A percentile compares a stretch with the other conserved stretches of the same genome.
Evolutionary conservation across 2,888 invertebrate species (phyloP).

Genomic region (Scaptodrosophila latifasciaeformis): DNA sequence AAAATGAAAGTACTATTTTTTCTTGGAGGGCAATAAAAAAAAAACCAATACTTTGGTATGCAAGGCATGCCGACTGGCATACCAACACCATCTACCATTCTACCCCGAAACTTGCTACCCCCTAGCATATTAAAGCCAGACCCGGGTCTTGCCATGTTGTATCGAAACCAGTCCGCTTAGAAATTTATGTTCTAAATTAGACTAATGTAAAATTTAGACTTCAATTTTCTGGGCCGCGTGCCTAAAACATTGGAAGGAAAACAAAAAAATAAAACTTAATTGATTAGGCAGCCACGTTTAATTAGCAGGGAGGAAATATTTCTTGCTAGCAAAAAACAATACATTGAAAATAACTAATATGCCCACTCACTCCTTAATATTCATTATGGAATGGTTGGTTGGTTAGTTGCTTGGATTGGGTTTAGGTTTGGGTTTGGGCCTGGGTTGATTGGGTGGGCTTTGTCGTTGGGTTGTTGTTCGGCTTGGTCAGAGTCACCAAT

Average conservation of each 20-base stretch:
- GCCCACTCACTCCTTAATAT: no score
- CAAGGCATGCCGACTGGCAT: no score
- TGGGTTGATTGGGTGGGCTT: conserved; percentile 14
- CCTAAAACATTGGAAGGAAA: conserved; percentile 24
- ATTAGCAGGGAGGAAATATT: conserved; percentile 40
- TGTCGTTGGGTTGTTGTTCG: no score
- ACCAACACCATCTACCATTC: no score
- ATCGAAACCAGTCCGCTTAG: conserved; percentile 29
- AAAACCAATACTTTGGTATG: no score
- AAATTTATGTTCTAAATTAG: conserved; percentile 71
- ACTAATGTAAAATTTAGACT: conserved; percentile 65
- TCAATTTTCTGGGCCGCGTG: conserved; percentile 14
- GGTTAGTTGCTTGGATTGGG: conserved; percentile 14
- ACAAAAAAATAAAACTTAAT: conserved; percentile 35
- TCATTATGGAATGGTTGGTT: no score
- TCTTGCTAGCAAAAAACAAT: conserved; percentile 14
- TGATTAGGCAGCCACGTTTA: conserved; percentile 50
- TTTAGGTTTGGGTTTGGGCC: no score
- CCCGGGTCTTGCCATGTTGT: background rate
- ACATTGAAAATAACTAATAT: no score
- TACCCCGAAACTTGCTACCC: no score
- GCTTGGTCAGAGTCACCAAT: conserved; percentile 52
- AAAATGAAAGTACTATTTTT: no score
- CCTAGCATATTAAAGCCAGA: no score
- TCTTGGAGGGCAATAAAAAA: no score